Percentiles rank a stretch among this genome's conserved stretches.
Conservation (phyloP, 2,888 invertebrate genomes). For the Unio pictorum region DNA sequence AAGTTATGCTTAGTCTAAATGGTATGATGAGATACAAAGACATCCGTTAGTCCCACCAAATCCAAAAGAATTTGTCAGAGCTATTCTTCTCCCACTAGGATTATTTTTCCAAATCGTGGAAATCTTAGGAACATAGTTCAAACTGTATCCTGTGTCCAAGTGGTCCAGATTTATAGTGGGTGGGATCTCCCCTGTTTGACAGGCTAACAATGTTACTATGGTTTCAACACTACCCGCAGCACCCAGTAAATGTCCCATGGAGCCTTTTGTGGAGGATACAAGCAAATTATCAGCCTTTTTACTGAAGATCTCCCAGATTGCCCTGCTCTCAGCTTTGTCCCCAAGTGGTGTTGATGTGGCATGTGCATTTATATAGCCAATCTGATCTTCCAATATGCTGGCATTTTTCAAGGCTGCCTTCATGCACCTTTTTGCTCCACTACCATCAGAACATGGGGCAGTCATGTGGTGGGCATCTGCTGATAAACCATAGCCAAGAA, state of each 20-base stretch:
- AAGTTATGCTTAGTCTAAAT: not conserved
- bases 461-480: slow-evolving; percentile 96
- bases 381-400: slow-evolving; percentile 74
- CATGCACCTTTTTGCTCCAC: slow-evolving; percentile 84
- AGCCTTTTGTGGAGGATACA: slow-evolving; percentile 92
- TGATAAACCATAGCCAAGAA: slow-evolving; percentile 92
- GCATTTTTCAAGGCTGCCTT: slow-evolving; percentile 82
- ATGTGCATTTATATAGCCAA: slow-evolving; percentile 94
- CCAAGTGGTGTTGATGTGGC: slow-evolving; percentile 98
- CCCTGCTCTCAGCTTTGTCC: slow-evolving; percentile 75
- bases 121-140: slow-evolving; percentile 81
- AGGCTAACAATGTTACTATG: slow-evolving; percentile 86
- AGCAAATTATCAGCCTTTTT: slow-evolving; percentile 73
- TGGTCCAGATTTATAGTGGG: slow-evolving; percentile 90
- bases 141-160: slow-evolving; percentile 75
- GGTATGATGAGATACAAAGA: slow-evolving; percentile 53
- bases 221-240: slow-evolving; percentile 97
- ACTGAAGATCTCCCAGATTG: slow-evolving; percentile 59
- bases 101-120: slow-evolving; percentile 78
- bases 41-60: slow-evolving; percentile 99
- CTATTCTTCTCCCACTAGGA: slow-evolving; percentile 74
- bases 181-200: slow-evolving; percentile 83
- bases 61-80: slow-evolving; percentile 97
- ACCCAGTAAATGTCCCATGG: slow-evolving; percentile 95
- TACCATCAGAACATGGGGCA: slow-evolving; percentile 90